Evolutionary conservation across 1,140 invertebrate genomes (phyloP).

Genomic region (Drosophila jambulina): DNA sequence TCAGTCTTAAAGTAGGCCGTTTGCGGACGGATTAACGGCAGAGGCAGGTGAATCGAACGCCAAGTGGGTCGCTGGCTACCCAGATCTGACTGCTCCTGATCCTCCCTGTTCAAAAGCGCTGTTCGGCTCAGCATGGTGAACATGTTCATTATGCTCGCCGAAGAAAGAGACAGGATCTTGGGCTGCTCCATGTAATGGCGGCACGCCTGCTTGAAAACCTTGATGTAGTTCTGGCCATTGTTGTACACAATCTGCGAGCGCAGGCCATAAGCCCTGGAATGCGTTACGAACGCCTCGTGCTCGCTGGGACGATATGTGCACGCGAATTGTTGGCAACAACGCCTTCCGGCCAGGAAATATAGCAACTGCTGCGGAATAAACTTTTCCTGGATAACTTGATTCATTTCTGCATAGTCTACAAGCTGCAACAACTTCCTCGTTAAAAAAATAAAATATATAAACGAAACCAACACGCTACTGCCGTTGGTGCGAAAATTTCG

Average conservation of each 20-base stretch:
- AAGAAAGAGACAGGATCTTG: constrained; percentile 30
- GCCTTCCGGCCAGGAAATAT: constrained; percentile 65
- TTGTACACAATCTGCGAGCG: constrained; percentile 29
- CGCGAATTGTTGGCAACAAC: constrained; percentile 69
- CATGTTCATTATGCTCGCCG: constrained; percentile 38
- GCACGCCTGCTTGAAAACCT: constrained; percentile 62
- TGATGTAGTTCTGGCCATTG: constrained; percentile 50
- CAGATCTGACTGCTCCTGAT: constrained; percentile 18
- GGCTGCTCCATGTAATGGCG: constrained; percentile 63
- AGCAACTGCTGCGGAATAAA: constrained; percentile 69
- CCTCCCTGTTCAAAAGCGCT: constrained; percentile 20
- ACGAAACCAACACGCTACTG: not conserved
- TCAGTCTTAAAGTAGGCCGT: constrained; percentile 22
- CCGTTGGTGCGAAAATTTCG: constrained; percentile 10
- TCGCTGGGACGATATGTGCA: constrained; percentile 59
- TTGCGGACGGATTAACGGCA: constrained; percentile 22
- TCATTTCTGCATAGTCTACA: constrained; percentile 36
- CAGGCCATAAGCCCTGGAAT: constrained; percentile 32
- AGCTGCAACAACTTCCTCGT: not conserved
- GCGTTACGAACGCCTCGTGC: constrained; percentile 32
- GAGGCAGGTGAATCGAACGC: constrained; percentile 6
- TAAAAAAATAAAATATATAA: not conserved
- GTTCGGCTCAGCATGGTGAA: constrained; percentile 34
- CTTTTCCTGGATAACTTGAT: constrained; percentile 49
- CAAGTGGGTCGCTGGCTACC: constrained; percentile 4